Conservation (phyloP, 2,797 vertebrate species). For the Tokudaia muenninki region DNA sequence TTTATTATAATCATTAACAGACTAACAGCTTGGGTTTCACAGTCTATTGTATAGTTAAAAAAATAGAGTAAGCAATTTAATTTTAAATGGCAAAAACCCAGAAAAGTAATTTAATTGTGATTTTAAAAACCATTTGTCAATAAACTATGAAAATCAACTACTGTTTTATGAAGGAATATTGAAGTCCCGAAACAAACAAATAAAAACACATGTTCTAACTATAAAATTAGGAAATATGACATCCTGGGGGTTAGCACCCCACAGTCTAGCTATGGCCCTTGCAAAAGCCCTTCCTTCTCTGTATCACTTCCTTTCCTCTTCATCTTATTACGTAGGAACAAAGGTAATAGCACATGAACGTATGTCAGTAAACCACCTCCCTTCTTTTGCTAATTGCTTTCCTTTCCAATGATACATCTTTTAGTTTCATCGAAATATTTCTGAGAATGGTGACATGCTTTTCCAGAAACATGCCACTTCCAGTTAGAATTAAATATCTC, state of each 20-base stretch:
- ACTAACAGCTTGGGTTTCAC: conserved; percentile 71
- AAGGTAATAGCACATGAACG: background rate
- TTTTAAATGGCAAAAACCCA: conserved; percentile 66
- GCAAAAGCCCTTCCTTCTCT: conserved; percentile 45
- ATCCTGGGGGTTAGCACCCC: background rate
- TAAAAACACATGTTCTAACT: conserved; percentile 53
- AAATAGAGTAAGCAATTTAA: conserved; percentile 48
- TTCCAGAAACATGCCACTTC: conserved; percentile 51
- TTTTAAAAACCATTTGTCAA: conserved; percentile 68
- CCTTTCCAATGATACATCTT: background rate
- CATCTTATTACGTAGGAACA: background rate
- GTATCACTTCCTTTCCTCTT: background rate
- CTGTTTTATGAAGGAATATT: conserved; percentile 71
- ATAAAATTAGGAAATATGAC: conserved; percentile 52
- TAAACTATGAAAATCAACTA: conserved; percentile 71
- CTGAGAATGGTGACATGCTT: background rate
- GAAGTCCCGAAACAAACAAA: conserved; percentile 53
- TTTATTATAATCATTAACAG: conserved; percentile 72
- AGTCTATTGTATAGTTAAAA: conserved; percentile 6
- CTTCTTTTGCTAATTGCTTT: conserved; percentile 32
- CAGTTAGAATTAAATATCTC: conserved; percentile 43
- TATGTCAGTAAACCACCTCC: background rate
- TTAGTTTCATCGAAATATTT: conserved; percentile 54
- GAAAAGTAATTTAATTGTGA: conserved; percentile 65
- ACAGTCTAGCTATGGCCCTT: background rate